These are phyloP conservation scores for Scolanthus callimorphus DNA, from an alignment of 92 coral and sea anemone species.

Conservation along the genomic window DNA sequence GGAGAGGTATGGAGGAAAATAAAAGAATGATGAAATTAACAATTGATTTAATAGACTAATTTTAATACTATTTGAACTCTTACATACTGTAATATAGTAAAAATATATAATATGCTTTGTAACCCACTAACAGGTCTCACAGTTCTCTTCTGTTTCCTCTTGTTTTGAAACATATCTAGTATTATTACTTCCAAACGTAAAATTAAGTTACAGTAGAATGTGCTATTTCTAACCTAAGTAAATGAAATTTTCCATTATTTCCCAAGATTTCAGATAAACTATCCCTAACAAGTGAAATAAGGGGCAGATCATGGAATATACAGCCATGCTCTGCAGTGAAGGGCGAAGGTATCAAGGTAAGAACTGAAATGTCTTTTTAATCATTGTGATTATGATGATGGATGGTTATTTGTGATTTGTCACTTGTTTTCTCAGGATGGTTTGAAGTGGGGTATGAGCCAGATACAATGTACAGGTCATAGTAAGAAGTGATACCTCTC, in stretches of 20 bases:
- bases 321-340: constrained; percentile 77
- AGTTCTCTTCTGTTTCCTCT: neutral
- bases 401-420: neutral
- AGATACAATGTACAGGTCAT: too few relatives aligned
- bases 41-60: too few relatives aligned
- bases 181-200: too few relatives aligned
- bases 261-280: constrained; percentile 61
- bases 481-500: neutral
- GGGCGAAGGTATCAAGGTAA: constrained; percentile 83
- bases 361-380: neutral
- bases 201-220: neutral
- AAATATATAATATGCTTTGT: neutral
- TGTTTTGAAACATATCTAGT: neutral
- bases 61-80: neutral
- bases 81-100: neutral
- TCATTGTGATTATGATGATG: neutral
- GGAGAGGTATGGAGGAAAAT: constrained; percentile 41
- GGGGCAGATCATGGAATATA: constrained; percentile 82
- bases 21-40: too few relatives aligned
- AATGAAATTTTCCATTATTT: neutral
- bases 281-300: constrained; percentile 33
- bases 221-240: neutral
- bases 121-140: neutral
- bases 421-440: neutral
- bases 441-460: neutral